phyloP scores from a whole-genome alignment of 2,888 invertebrate species.

The Yponomeuta sedellus region DNA sequence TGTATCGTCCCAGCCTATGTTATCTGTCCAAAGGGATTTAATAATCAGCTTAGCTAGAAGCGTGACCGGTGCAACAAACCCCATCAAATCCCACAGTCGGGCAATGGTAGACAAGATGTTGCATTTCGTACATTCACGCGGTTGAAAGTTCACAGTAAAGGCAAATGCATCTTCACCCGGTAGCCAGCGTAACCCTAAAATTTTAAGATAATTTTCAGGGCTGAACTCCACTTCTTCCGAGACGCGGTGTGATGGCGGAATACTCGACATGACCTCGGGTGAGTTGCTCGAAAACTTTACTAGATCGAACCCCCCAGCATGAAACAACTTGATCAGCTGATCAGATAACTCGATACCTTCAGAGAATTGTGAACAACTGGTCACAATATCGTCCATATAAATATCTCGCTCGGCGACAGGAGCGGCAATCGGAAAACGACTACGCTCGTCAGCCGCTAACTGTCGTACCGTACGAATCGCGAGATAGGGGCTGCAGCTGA shows the following conservation, averaged over 20 bases:
- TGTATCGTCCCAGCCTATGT: too few species aligned
- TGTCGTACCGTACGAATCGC: conserved; percentile 1
- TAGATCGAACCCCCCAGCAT: neutral
- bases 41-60: too few species aligned
- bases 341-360: neutral
- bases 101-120: too few species aligned
- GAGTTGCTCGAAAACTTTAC: conserved; percentile 1
- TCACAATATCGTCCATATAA: conserved; percentile 4
- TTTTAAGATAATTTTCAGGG: too few species aligned
- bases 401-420: neutral
- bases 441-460: neutral
- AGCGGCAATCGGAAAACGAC: neutral
- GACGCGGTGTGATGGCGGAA: neutral
- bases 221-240: too few species aligned
- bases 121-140: too few species aligned
- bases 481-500: conserved; percentile 2
- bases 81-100: too few species aligned
- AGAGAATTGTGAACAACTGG: neutral
- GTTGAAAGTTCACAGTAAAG: too few species aligned
- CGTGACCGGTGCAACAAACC: too few species aligned
- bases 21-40: too few species aligned
- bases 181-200: too few species aligned
- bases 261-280: neutral
- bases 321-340: neutral
- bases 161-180: too few species aligned